These are phyloP conservation scores for Hecatera dysodea DNA, from an alignment of 2,888 invertebrate genomes.

Conservation along the genomic window DNA sequence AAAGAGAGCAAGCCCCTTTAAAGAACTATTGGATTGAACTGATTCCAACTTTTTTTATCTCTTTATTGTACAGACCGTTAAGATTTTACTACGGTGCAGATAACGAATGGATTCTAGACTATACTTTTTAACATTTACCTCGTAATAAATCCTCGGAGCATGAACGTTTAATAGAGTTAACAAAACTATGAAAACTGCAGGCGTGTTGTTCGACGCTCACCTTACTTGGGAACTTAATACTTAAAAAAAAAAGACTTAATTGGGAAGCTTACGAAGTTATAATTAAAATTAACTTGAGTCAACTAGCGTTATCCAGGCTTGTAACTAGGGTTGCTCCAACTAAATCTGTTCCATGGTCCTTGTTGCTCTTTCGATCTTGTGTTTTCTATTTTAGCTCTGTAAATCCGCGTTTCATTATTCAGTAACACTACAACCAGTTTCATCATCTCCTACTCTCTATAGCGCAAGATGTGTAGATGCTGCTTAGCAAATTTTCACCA, in stretches of 20 bases:
- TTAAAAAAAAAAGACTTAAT: too few species aligned
- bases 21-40: constrained; percentile 48
- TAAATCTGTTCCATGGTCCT: not conserved
- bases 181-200: constrained; percentile 40
- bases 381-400: not conserved
- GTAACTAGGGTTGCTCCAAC: constrained; percentile 1
- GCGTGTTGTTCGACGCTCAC: constrained; percentile 35
- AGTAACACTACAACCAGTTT: too few species aligned
- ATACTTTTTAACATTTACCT: constrained; percentile 21
- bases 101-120: constrained; percentile 23
- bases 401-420: not conserved
- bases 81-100: constrained; percentile 32
- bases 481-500: not conserved
- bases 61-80: constrained; percentile 37
- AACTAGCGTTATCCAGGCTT: constrained; percentile 29
- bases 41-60: constrained; percentile 53
- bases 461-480: not conserved
- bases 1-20: constrained; percentile 47
- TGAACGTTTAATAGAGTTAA: constrained; percentile 24
- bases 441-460: not conserved
- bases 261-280: constrained; percentile 54
- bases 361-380: constrained; percentile 17
- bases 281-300: constrained; percentile 57
- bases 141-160: constrained; percentile 13
- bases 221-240: too few species aligned